Conservation (phyloP, 2,113 vertebrate genomes). For the Chloropsis cyanopogon region DNA sequence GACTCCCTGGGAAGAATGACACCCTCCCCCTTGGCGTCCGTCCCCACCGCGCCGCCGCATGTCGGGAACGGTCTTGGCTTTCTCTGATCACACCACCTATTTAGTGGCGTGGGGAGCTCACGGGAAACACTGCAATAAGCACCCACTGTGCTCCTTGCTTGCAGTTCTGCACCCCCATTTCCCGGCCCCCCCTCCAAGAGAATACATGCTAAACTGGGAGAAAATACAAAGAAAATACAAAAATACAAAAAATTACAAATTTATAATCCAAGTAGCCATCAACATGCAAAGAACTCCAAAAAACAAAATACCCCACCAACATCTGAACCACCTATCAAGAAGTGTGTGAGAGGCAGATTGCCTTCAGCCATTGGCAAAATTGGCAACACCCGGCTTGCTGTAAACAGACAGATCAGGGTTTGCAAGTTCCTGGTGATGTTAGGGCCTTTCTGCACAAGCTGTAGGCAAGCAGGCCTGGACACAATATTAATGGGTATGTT, state of each 20-base stretch:
- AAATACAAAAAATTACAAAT: no score
- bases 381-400: not conserved
- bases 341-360: not conserved
- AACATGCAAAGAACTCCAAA: not conserved
- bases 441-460: not conserved
- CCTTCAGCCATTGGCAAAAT: not conserved
- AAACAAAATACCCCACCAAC: not conserved
- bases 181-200: accelerated
- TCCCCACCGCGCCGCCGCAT: not conserved
- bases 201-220: not conserved
- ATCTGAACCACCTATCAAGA: not conserved
- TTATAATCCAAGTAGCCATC: not conserved
- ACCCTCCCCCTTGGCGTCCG: not conserved
- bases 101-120: not conserved
- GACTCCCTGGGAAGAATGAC: not conserved
- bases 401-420: not conserved
- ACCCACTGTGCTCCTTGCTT: accelerated
- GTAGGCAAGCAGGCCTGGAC: not conserved
- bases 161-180: accelerated
- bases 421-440: not conserved
- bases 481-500: not conserved
- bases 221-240: not conserved
- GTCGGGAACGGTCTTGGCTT: not conserved
- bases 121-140: not conserved
- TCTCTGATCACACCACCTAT: not conserved